These are phyloP conservation scores for Druon quercuslanigerum DNA, from an alignment of 1,140 invertebrate species.

Conservation along the genomic window DNA sequence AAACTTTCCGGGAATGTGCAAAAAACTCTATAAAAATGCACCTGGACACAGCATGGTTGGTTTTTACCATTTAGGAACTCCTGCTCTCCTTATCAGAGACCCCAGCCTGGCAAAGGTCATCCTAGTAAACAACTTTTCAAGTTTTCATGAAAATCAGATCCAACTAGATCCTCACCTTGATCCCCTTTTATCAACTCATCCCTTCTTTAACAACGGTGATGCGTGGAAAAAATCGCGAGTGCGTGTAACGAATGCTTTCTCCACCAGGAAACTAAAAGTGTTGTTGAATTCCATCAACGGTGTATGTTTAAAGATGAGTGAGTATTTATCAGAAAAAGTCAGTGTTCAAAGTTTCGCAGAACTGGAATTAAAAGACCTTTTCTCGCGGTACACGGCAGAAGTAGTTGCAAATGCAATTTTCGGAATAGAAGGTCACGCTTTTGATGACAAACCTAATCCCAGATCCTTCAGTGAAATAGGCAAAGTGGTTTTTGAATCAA, in stretches of 20 bases:
- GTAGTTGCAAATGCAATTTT: conserved; percentile 73
- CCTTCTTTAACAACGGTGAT: conserved; percentile 58
- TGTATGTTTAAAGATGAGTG: conserved; percentile 42
- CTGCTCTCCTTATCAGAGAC: conserved; percentile 59
- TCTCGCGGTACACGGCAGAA: conserved; percentile 72
- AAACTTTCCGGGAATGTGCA: conserved; percentile 35
- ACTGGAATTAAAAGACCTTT: conserved; percentile 62
- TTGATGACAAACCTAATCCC: conserved; percentile 33
- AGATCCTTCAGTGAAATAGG: conserved; percentile 47
- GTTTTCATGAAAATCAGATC: conserved; percentile 48
- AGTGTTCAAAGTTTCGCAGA: conserved; percentile 36
- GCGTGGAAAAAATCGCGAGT: conserved; percentile 44
- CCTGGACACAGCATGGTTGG: conserved; percentile 55
- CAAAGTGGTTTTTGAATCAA: conserved; percentile 47
- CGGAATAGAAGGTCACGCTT: conserved; percentile 64
- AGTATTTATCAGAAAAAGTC: conserved; percentile 41
- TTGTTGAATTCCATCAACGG: conserved; percentile 31
- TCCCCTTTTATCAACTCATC: conserved; percentile 55
- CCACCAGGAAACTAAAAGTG: conserved; percentile 46
- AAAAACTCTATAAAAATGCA: conserved; percentile 43
- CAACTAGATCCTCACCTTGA: conserved; percentile 39
- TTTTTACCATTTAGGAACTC: conserved; percentile 50
- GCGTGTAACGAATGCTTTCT: conserved; percentile 43
- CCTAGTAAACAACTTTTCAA: conserved; percentile 55
- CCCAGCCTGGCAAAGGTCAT: conserved; percentile 59